Percentiles rank a stretch among this genome's conserved stretches.
Conservation (phyloP, 2,888 invertebrate genomes). For the Dolichomitus sp. region DNA sequence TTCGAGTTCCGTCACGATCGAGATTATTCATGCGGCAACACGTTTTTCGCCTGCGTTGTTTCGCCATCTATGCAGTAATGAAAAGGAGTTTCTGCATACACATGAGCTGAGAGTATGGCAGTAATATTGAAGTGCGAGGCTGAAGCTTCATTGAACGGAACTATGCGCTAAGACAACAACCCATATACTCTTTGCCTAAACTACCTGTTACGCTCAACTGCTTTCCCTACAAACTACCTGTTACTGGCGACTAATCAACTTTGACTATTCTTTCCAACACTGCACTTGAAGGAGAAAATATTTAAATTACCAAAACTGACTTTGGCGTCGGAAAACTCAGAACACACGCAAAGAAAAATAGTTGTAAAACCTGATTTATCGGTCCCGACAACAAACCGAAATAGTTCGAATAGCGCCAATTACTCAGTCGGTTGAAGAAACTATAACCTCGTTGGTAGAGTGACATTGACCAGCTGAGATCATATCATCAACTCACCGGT, state of each 20-base stretch:
- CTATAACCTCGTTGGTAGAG: too few relatives aligned
- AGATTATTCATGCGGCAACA: slow-evolving; percentile 49
- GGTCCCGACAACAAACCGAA: too few relatives aligned
- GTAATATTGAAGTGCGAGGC: not conserved
- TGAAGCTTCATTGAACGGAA: slow-evolving; percentile 2
- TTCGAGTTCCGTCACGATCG: slow-evolving; percentile 60
- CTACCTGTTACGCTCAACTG: slow-evolving; percentile 33
- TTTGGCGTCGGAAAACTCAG: too few relatives aligned
- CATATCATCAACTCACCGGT: too few relatives aligned
- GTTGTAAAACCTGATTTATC: too few relatives aligned
- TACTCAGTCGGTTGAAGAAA: too few relatives aligned
- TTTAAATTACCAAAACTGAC: too few relatives aligned
- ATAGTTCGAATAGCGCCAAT: too few relatives aligned
- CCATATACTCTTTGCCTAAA: slow-evolving; percentile 34
- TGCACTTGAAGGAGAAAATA: not conserved
- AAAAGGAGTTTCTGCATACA: slow-evolving; percentile 47
- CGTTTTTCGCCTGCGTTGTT: slow-evolving; percentile 28
- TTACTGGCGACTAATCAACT: slow-evolving; percentile 47
- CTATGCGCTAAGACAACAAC: slow-evolving; percentile 2
- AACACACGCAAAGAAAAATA: too few relatives aligned
- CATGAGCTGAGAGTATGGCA: slow-evolving; percentile 3
- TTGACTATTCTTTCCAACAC: not conserved
- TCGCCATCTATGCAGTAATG: slow-evolving; percentile 52
- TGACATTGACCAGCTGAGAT: too few relatives aligned
- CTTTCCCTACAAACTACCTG: slow-evolving; percentile 33